phyloP scores from a whole-genome alignment of 1,140 invertebrate genomes.

The Trypoxylus dichotomus region DNA sequence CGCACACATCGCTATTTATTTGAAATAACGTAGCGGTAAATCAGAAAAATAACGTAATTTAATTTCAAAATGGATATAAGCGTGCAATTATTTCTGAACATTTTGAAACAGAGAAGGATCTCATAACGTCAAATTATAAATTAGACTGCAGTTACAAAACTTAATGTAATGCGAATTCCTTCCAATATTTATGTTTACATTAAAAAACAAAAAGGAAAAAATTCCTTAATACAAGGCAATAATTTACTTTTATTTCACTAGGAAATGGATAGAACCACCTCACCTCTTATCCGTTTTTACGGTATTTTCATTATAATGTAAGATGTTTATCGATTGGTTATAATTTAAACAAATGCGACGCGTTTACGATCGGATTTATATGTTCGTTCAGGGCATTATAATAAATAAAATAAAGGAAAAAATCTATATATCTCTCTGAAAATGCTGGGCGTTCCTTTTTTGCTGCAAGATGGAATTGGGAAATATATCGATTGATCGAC shows the following conservation, averaged over 20 bases:
- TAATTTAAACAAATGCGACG: slow-evolving; percentile 19
- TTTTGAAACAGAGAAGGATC: too few species aligned
- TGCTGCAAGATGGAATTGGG: neutral
- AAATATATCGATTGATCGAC: neutral
- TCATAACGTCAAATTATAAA: neutral
- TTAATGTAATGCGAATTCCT: neutral
- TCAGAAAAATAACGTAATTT: too few species aligned
- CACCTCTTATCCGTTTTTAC: neutral
- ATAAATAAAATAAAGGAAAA: slow-evolving; percentile 18
- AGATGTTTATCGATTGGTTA: slow-evolving; percentile 20
- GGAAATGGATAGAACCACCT: slow-evolving; percentile 8
- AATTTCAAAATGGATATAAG: too few species aligned
- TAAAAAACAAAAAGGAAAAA: neutral
- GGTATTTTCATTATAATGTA: slow-evolving; percentile 18
- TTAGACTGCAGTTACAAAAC: neutral
- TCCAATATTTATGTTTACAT: slow-evolving; percentile 15
- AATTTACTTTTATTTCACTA: slow-evolving; percentile 21
- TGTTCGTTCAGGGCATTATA: slow-evolving; percentile 3
- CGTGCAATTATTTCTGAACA: too few species aligned
- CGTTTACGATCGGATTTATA: slow-evolving; percentile 17
- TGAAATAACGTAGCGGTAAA: too few species aligned
- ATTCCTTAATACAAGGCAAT: neutral
- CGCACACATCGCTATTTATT: too few species aligned
- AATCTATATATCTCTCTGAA: neutral
- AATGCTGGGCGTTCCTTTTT: neutral